Conservation (phyloP, 2,113 vertebrate species). For the Myanophis thanlyinensis region DNA sequence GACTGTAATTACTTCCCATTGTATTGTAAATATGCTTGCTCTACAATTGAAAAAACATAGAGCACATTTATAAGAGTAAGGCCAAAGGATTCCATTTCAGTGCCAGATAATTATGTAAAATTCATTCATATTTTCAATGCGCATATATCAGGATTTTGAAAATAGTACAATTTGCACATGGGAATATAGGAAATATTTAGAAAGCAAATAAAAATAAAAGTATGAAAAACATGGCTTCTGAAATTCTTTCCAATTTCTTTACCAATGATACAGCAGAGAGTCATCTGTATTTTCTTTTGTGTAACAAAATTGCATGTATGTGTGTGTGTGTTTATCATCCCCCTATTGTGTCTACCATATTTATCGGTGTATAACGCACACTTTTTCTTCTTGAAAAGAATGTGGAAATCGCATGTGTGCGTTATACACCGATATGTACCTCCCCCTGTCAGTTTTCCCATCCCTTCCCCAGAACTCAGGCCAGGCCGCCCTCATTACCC, state of each 20-base stretch:
- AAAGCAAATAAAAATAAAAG: not conserved
- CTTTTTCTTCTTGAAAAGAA: no score
- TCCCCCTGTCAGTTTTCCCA: no score
- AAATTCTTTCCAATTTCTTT: not conserved
- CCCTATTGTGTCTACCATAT: not conserved
- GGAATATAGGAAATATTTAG: conserved; percentile 38
- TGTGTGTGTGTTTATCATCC: not conserved
- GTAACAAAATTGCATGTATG: not conserved
- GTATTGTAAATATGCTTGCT: conserved; percentile 54
- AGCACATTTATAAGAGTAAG: conserved; percentile 43
- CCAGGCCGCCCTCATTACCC: no score
- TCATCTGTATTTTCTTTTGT: not conserved
- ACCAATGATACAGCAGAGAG: not conserved
- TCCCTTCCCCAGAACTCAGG: no score
- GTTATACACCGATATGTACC: no score
- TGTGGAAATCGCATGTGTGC: no score
- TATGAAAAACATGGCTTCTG: not conserved
- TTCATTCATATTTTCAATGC: conserved; percentile 25
- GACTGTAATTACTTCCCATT: conserved; percentile 61
- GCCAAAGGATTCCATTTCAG: conserved; percentile 48
- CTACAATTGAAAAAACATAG: conserved; percentile 39
- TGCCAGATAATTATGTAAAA: conserved; percentile 39
- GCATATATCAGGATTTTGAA: conserved; percentile 18
- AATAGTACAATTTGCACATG: conserved; percentile 44
- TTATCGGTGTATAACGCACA: no score